Base-by-base conservation (phyloP, 1,140 invertebrate genomes). In the Nephotettix cincticeps region DNA sequence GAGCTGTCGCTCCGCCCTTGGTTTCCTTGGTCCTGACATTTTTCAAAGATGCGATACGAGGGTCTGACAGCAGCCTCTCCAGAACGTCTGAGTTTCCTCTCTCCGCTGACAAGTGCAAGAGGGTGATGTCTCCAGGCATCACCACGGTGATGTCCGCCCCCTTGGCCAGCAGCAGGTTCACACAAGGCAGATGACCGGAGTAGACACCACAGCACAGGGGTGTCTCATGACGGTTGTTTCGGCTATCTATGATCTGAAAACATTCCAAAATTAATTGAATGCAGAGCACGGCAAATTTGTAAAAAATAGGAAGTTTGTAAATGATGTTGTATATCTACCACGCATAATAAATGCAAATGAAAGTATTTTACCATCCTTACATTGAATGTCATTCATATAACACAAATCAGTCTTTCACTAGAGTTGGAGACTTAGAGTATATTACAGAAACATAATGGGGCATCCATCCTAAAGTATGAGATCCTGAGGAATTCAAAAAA, bases 121-220 rank as follows among this genome's bases (percentile, higher is more conserved):
- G 58, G 1, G 73, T 85, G 0, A 81, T 73, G 30, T 83, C 75
- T 45, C 80, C 78, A 25, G 78, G 77, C 61, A 82, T 71, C 27
- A 72, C 79, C 13, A 79, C 74, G 32, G 79, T 78, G 21, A 83
- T 77, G 65, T 78, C 76, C 23, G 78, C 79, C 14, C 83, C 84
- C 70, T 81, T 79, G 36, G 81, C 76, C 1, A 86, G 74, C 19
- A 88, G 77, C 1, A 81, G 74, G 75, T 80, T 76, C 1, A 86
- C 81, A 69, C 83, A 83, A 1, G 80, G 77, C 14, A 82, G 67
- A 61, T 83, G 79, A 1, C 81, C 79, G 56, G 81, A 72, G 40
- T 74, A 77, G 1, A 87, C 82, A 0, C 86, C 84, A 79, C 82
- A 82, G 43, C 83, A 82, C 14, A 87, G 74, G 2, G 86, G 81